Base-by-base conservation (phyloP, 2,888 invertebrate genomes). In the Choristoneura rosaceana region DNA sequence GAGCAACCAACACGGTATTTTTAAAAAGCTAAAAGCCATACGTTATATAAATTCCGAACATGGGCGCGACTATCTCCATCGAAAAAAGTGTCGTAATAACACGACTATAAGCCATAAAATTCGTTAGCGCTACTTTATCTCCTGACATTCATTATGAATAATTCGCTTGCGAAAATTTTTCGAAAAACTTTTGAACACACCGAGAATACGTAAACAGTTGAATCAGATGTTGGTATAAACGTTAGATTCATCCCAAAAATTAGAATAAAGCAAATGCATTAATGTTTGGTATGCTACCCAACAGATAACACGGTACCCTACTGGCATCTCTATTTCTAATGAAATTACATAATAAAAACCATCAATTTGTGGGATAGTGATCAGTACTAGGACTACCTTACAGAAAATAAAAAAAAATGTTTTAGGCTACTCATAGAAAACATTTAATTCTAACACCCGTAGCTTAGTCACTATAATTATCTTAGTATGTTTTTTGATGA, bases 131-230 rank as follows among this genome's bases (percentile, higher is more conserved):
- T 80, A 82, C 84, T 80, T 82, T 80, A 81, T 82, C 79, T 81
- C 77, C 81, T 80, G 85, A 83, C 85, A 82, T 85, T 90, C 87
- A 90, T 92, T 91, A 90, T 90, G 87, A 89, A 91, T 90, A 92
- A 91, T 90, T 90, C 84, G 87, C 81, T 82, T 84, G 88, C 85
- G 87, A 89, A 89, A 87, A 80, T 88, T 90, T 89, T 90, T 86
- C 87, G 82, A 88, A 90, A 73, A 90, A 87, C 87, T 88, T 89
- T 47, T 89, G 89, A 88, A 90, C 90, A 88, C 90, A 88, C 83
- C 83, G 84, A 79, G 91, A 90, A 91, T 91, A 85, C 84, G 83
- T 90, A 91, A 91, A 79, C 84, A 89, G 88, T 80, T 81, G 78
- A 77, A 38, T 77, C 77, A 15, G 58, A 60, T 45, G 70, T 78